Conservation (phyloP, 2,888 invertebrate genomes). For the Stictocephala bisonia region DNA sequence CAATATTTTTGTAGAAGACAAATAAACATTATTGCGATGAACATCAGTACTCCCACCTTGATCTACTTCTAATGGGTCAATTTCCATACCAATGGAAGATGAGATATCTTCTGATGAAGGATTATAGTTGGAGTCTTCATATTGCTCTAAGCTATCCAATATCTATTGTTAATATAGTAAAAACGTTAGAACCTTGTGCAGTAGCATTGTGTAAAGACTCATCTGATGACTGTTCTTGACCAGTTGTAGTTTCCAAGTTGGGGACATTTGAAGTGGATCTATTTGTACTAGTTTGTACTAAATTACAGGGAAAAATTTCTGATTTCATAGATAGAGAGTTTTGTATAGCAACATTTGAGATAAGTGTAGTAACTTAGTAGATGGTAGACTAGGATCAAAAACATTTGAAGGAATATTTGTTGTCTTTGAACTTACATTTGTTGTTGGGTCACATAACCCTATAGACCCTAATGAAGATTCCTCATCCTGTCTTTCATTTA, state of each 20-base stretch:
- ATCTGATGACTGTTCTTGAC: neutral
- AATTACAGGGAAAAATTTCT: neutral
- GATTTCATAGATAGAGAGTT: neutral
- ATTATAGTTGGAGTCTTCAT: neutral
- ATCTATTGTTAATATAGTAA: neutral
- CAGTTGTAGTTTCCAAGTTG: neutral
- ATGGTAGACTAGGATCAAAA: constrained; percentile 14
- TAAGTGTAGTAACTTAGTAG: neutral
- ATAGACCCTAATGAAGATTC: neutral
- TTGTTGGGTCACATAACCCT: neutral
- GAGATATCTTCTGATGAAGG: constrained; percentile 29
- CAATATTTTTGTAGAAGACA: constrained; percentile 9
- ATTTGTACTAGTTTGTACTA: neutral
- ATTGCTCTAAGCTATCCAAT: neutral
- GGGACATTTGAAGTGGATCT: neutral
- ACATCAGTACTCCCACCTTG: neutral
- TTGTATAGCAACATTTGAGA: constrained; percentile 4
- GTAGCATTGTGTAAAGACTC: neutral
- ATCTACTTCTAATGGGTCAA: constrained; percentile 19
- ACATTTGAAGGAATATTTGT: constrained; percentile 11
- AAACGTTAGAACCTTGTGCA: neutral
- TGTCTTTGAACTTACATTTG: neutral
- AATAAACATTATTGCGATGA: constrained; percentile 33
- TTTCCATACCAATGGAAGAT: neutral
- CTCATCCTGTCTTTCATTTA: neutral